These are phyloP conservation scores for Hiodon alosoides DNA, from an alignment of 2,113 vertebrate genomes.

Conservation along the genomic window DNA sequence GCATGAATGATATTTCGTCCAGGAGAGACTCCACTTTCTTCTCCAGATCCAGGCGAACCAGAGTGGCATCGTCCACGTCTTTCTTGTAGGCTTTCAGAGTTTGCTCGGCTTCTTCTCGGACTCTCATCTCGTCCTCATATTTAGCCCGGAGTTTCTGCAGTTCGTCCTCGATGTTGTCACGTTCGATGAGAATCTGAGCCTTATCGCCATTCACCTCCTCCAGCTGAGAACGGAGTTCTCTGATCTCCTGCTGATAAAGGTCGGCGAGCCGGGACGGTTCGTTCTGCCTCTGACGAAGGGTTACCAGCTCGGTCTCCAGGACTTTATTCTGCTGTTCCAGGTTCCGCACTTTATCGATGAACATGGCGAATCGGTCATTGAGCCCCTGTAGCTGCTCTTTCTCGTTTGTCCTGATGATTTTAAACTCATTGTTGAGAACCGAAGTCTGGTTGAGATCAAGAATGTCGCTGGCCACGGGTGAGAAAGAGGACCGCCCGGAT, in stretches of 20 bases:
- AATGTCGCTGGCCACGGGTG: constrained; percentile 49
- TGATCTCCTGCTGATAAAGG: constrained; percentile 72
- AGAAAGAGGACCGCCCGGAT: constrained; percentile 42
- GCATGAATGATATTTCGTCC: constrained; percentile 75
- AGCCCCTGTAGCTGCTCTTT: constrained; percentile 83
- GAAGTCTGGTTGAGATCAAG: constrained; percentile 65
- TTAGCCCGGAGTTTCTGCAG: constrained; percentile 61
- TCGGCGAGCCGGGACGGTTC: constrained; percentile 67
- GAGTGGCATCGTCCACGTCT: constrained; percentile 69
- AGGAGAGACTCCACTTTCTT: constrained; percentile 70
- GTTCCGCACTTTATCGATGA: constrained; percentile 78
- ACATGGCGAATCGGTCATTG: constrained; percentile 78
- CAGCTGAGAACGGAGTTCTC: constrained; percentile 66
- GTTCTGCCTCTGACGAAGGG: constrained; percentile 65
- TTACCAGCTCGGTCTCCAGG: constrained; percentile 69
- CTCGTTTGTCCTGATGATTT: constrained; percentile 73
- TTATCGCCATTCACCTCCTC: constrained; percentile 68
- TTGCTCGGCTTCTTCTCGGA: constrained; percentile 64
- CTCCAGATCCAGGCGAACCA: constrained; percentile 71
- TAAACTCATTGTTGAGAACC: constrained; percentile 66
- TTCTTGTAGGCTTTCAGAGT: constrained; percentile 65
- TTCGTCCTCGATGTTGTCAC: constrained; percentile 72
- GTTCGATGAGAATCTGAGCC: constrained; percentile 66
- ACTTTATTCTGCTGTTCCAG: constrained; percentile 76
- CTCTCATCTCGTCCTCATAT: constrained; percentile 57